Evolutionary conservation across 2,797 vertebrate genomes (phyloP).

Genomic region (Sebastes paucispinis): DNA sequence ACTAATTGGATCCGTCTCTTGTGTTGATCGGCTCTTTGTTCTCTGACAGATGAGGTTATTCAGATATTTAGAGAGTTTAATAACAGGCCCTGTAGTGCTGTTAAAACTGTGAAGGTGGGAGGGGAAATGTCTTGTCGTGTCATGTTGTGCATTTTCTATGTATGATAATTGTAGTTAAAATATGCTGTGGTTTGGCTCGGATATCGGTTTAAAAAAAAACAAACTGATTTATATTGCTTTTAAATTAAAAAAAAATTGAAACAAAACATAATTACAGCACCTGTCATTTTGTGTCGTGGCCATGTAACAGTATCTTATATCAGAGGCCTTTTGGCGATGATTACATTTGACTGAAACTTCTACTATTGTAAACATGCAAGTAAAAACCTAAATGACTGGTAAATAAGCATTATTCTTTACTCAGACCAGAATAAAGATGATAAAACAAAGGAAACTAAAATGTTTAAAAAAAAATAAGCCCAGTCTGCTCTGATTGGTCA

Average conservation of each 20-base stretch:
- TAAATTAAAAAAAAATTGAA: background rate
- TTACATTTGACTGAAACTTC: background rate
- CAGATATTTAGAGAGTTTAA: background rate
- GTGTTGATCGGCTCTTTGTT: background rate
- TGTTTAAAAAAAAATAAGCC: too few relatives aligned
- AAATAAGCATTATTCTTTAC: background rate
- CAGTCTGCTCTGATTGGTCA: too few relatives aligned
- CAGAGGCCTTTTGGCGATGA: background rate
- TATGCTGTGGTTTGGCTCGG: background rate
- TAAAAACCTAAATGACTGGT: background rate
- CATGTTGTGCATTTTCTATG: background rate
- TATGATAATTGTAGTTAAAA: background rate
- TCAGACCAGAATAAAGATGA: background rate
- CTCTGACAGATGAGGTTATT: background rate
- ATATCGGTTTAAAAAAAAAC: background rate
- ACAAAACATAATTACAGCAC: background rate
- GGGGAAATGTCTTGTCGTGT: background rate
- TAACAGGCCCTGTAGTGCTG: background rate
- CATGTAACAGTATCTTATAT: background rate
- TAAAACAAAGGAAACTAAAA: background rate
- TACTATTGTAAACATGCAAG: background rate
- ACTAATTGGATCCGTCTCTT: background rate
- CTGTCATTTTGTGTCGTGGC: background rate
- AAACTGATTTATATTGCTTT: background rate
- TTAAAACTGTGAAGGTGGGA: background rate